phyloP scores from a whole-genome alignment of 2,797 vertebrate genomes.

The Microchirus variegatus region DNA sequence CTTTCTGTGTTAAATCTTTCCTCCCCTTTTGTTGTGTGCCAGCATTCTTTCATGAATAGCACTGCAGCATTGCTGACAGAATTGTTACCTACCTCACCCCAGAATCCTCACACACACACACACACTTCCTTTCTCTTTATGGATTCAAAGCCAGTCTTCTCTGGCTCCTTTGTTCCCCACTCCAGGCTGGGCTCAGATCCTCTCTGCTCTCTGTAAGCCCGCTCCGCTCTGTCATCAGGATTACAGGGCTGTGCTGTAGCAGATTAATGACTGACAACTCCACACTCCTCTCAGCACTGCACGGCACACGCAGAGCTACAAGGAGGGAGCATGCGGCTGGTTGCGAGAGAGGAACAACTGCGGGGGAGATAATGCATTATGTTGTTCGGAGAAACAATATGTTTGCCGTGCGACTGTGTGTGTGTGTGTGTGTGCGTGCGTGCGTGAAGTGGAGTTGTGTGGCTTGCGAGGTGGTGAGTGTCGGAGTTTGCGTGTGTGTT shows the following conservation, averaged over 20 bases:
- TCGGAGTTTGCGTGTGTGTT: constrained; percentile 29
- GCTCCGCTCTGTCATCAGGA: constrained; percentile 79
- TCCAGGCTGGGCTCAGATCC: constrained; percentile 79
- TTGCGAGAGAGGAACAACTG: constrained; percentile 67
- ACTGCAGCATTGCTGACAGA: constrained; percentile 72
- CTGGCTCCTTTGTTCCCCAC: constrained; percentile 75
- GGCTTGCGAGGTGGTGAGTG: constrained; percentile 2
- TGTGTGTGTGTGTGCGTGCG: constrained; percentile 25
- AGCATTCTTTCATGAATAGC: constrained; percentile 59
- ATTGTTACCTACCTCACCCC: constrained; percentile 67
- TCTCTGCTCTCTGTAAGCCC: constrained; percentile 72
- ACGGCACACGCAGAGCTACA: constrained; percentile 50
- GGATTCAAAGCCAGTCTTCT: constrained; percentile 73
- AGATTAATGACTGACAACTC: constrained; percentile 82
- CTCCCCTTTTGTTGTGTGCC: constrained; percentile 54
- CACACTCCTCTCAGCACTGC: constrained; percentile 64
- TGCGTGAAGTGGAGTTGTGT: constrained; percentile 29
- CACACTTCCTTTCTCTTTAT: constrained; percentile 55
- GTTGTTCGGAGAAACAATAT: constrained; percentile 70
- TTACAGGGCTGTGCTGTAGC: constrained; percentile 77
- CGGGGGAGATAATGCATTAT: constrained; percentile 70
- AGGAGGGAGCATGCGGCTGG: constrained; percentile 49
- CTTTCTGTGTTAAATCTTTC: constrained; percentile 34
- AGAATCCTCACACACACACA: constrained; percentile 34
- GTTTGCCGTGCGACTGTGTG: constrained; percentile 48